Base-by-base conservation (phyloP, 2,113 vertebrate species). In the Balaenoptera acutorostrata region DNA sequence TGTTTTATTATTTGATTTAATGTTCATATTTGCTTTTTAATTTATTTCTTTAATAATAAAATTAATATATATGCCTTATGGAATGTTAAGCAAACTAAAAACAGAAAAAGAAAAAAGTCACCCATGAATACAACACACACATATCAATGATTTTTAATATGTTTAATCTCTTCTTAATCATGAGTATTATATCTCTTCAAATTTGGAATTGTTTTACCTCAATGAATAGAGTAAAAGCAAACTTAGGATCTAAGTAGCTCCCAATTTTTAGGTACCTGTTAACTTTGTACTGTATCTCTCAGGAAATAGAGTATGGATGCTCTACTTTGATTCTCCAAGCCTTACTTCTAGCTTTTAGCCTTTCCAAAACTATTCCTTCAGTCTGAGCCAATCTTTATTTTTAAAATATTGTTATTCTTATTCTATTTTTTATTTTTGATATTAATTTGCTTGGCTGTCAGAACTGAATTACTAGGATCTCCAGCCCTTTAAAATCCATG, bases 271-370 rank as follows among this genome's bases (percentile, higher is more conserved):
- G 1, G 9, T 64, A 90, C 2, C 3, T 44, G 15, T 74, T 75
- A 91, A 33, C 39, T 36, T 41, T 81, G 15, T 17, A 23, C 13
- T 1, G 0, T 55, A 27, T 71, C 31, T 72, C 2, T 59, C 0
- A 25, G 33, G 21, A 72, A 31, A 10, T 3, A 12, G 0, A 36
- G 0, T 20, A 57, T 12, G 8, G 13, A 10, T n/a, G 0, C 0
- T 61, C 18, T 74, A 52, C 36, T 61, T 64, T 7, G 8, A 29
- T 88, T 57, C 12, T n/a, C 25, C 61, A 78, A 68, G 25, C 9
- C 10, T 29, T 21, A 64, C 12, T 64, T 61, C 17, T 5, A 78
- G 20, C 23, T 63, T 15, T 25, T 64, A 71, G n/a, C 25, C 6
- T 69, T 77, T 18, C 31, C 10, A 61, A 93, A 86, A 66, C 5